These are phyloP conservation scores for Heliornis fulica DNA, from an alignment of 2,113 vertebrate genomes.

Conservation along the genomic window DNA sequence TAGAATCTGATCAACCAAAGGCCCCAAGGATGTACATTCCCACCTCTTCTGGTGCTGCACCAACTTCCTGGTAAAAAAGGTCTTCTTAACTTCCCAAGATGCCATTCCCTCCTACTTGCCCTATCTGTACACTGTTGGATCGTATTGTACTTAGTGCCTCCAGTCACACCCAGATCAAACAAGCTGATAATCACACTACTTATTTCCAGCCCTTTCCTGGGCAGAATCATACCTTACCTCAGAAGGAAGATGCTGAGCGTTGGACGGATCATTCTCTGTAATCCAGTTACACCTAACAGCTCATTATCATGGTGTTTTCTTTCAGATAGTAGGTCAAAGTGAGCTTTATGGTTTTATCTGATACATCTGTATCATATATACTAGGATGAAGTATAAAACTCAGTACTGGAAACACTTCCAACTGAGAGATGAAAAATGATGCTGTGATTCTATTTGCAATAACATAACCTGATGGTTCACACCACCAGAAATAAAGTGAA, in stretches of 20 bases:
- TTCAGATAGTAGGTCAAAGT: not conserved
- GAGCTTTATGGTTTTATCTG: not conserved
- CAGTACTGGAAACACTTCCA: not conserved
- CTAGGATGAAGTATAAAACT: not conserved
- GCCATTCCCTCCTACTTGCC: not conserved
- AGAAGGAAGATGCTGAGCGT: not conserved
- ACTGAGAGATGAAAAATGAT: not conserved
- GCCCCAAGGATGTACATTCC: not conserved
- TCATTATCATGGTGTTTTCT: not conserved
- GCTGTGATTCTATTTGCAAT: not conserved
- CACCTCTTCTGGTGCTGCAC: not conserved
- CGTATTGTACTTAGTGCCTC: too few species aligned
- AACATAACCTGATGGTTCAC: not conserved
- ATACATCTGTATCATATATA: not conserved
- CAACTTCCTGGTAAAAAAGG: not conserved
- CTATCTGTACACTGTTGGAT: not conserved
- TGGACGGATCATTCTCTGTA: not conserved
- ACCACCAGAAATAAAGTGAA: not conserved
- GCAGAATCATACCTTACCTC: not conserved
- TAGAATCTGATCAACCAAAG: not conserved
- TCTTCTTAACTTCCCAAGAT: not conserved
- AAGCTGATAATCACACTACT: not conserved
- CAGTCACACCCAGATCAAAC: rapidly evolving
- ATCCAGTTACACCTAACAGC: not conserved
- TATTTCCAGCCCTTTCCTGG: not conserved